These are phyloP conservation scores for Herminia tarsipennalis DNA, from an alignment of 2,888 invertebrate species.

Conservation along the genomic window DNA sequence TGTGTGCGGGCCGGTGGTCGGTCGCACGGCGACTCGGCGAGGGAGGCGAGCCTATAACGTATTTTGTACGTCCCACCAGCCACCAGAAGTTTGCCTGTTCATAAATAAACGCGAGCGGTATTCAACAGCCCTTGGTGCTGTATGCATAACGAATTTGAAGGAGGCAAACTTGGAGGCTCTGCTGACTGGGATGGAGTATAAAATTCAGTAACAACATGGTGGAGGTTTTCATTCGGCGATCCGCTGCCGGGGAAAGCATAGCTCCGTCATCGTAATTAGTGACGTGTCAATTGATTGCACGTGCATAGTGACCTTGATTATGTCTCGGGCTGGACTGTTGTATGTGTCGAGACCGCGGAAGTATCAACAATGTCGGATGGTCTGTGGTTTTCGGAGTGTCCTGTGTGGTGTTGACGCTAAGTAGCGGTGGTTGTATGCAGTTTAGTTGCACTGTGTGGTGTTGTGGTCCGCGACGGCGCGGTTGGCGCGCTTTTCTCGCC, in stretches of 20 bases:
- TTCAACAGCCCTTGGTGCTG: conserved; percentile 87
- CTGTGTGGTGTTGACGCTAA: conserved; percentile 22
- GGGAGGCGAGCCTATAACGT: conserved; percentile 80
- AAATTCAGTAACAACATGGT: conserved; percentile 86
- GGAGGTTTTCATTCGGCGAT: conserved; percentile 84
- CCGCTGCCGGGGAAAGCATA: conserved; percentile 83
- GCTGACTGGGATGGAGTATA: conserved; percentile 85
- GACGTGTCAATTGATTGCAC: conserved; percentile 46
- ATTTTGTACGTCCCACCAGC: conserved; percentile 81
- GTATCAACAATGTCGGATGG: conserved; percentile 9
- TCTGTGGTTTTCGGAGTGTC: conserved; percentile 17
- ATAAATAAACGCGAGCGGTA: conserved; percentile 87
- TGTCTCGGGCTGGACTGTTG: neutral
- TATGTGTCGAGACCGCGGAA: neutral
- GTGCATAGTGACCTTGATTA: conserved; percentile 42
- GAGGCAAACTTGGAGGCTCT: conserved; percentile 86
- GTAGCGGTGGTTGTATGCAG: conserved; percentile 51
- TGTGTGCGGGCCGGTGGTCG: conserved; percentile 58
- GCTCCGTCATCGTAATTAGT: conserved; percentile 78
- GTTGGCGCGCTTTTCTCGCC: conserved; percentile 50
- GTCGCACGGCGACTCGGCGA: conserved; percentile 49
- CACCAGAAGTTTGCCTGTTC: conserved; percentile 86
- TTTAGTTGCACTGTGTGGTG: conserved; percentile 56
- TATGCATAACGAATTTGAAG: conserved; percentile 87
- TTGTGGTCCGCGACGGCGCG: conserved; percentile 23